Percentiles rank a stretch among this genome's conserved stretches.
phyloP scores from a whole-genome alignment of 2,113 vertebrate genomes.

The Semicossyphus pulcher region DNA sequence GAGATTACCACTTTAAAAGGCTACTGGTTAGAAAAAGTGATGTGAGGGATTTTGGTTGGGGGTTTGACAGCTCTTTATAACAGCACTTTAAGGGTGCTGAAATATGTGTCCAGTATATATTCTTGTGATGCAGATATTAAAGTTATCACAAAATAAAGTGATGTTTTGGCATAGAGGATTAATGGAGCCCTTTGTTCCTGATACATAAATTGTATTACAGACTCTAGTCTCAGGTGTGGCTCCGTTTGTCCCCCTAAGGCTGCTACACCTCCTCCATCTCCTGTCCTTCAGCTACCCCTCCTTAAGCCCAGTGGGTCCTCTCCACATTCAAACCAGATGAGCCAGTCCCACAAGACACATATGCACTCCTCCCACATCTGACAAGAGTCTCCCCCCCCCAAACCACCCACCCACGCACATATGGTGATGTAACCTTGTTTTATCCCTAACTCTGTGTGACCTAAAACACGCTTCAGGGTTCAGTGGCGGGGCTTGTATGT shows the following conservation, averaged over 20 bases:
- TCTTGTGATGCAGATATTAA: no score
- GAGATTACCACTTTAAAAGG: no score
- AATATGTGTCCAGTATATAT: no score
- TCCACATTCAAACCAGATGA: slow-evolving; percentile 58
- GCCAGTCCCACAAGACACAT: slow-evolving; percentile 25
- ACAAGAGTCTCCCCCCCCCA: slow-evolving; percentile 1
- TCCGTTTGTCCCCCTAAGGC: slow-evolving; percentile 1
- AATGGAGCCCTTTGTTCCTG: not conserved
- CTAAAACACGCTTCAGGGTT: slow-evolving; percentile 6
- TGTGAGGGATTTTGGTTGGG: not conserved
- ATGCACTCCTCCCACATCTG: slow-evolving; percentile 7
- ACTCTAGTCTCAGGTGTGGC: slow-evolving; percentile 5
- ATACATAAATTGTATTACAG: not conserved
- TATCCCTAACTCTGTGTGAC: not conserved
- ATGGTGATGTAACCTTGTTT: slow-evolving; percentile 26
- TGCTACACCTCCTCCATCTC: slow-evolving; percentile 3
- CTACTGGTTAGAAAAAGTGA: not conserved
- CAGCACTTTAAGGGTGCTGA: no score
- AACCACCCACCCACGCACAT: slow-evolving; percentile 1
- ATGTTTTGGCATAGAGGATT: not conserved
- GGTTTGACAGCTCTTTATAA: no score
- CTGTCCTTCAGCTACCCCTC: not conserved
- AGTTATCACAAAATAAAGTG: no score
- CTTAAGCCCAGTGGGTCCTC: slow-evolving; percentile 16
- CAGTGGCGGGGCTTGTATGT: not conserved